Conservation (phyloP, 2,113 vertebrate species). For the Neotragus moschatus region DNA sequence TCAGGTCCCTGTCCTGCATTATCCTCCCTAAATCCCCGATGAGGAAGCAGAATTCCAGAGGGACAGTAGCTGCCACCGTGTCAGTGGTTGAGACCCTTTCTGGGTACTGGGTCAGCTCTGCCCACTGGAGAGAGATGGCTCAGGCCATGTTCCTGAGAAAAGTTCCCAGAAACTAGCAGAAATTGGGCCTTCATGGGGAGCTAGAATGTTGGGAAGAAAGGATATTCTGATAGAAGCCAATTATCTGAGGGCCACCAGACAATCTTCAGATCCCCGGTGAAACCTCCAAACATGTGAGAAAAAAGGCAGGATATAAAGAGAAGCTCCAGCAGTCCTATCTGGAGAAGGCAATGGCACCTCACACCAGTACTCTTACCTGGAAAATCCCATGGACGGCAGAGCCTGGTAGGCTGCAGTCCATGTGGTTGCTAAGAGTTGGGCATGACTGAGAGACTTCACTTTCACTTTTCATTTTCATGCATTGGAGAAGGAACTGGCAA, state of each 20-base stretch:
- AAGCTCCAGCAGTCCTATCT: background rate
- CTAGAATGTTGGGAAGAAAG: background rate
- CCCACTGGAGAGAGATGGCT: background rate
- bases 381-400: background rate
- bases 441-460: background rate
- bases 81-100: background rate
- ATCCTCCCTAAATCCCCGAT: background rate
- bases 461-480: background rate
- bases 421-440: accelerated
- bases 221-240: background rate
- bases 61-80: background rate
- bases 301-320: background rate
- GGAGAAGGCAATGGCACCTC: background rate
- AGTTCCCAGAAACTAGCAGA: background rate
- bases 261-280: background rate
- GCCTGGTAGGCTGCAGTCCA: background rate
- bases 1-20: background rate
- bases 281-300: background rate
- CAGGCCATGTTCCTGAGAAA: background rate
- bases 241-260: background rate
- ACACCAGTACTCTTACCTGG: background rate
- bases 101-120: background rate
- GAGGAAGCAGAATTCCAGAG: background rate
- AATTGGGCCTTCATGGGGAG: background rate
- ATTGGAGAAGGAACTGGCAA: background rate